These are phyloP conservation scores for Brachionus rotundiformis DNA, from an alignment of 1,140 invertebrate genomes.

Conservation along the genomic window DNA sequence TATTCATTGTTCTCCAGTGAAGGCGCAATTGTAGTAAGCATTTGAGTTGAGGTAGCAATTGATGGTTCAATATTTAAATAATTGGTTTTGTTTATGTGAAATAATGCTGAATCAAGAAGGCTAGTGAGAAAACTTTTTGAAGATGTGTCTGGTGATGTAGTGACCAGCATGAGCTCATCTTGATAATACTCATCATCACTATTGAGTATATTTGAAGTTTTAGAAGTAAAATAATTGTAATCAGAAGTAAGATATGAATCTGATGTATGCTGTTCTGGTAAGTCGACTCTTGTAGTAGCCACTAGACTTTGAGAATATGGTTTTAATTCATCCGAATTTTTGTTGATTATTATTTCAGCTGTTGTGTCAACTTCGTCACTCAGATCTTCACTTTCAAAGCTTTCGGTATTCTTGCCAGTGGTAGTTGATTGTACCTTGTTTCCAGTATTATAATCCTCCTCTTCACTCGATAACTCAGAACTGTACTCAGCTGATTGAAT, in stretches of 20 bases:
- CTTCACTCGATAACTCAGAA: neutral
- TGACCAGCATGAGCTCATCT: neutral
- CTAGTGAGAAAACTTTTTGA: neutral
- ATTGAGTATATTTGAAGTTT: neutral
- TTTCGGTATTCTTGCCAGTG: neutral
- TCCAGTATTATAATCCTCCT: neutral
- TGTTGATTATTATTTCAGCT: conserved; percentile 30
- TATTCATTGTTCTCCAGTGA: neutral
- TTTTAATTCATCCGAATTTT: conserved; percentile 13
- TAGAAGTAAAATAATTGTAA: neutral
- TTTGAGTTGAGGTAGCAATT: neutral
- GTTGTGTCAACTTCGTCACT: neutral
- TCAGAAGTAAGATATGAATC: neutral
- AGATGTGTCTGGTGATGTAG: neutral
- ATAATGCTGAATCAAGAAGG: neutral
- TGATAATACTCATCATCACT: conserved; percentile 1
- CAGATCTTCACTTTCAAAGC: neutral
- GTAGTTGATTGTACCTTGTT: neutral
- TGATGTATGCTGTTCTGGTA: neutral
- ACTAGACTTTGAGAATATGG: neutral
- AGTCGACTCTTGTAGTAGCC: neutral
- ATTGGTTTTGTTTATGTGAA: neutral
- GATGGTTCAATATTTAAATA: conserved; percentile 1
- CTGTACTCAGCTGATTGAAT: neutral
- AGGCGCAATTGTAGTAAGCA: neutral